phyloP scores from a whole-genome alignment of 1,140 invertebrate species.

The Cherax quadricarinatus region DNA sequence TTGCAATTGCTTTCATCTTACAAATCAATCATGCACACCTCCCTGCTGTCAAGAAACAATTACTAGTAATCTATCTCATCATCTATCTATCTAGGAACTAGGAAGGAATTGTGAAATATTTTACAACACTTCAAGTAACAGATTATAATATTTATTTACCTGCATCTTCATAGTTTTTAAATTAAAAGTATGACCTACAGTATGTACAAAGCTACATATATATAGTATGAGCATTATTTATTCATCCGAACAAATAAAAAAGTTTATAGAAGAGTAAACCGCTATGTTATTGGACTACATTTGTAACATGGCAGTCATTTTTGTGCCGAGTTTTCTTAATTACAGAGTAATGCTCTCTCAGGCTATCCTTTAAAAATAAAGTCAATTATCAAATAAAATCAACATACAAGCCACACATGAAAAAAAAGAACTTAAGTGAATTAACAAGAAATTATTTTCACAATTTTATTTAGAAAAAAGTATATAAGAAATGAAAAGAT shows the following conservation, averaged over 20 bases:
- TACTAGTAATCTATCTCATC: not conserved
- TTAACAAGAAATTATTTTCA: not conserved
- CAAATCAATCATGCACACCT: not conserved
- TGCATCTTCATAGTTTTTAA: not conserved
- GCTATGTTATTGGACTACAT: not conserved
- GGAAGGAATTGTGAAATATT: conserved; percentile 10
- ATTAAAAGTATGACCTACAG: not conserved
- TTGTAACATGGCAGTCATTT: not conserved
- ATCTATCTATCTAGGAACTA: not conserved
- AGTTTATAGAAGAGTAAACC: not conserved
- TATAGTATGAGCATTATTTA: not conserved
- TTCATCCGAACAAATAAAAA: conserved; percentile 3
- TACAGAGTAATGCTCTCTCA: too few relatives aligned
- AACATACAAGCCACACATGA: too few relatives aligned
- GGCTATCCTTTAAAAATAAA: too few relatives aligned
- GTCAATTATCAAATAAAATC: too few relatives aligned
- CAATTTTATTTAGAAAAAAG: not conserved
- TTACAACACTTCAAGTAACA: not conserved
- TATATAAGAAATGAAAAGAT: not conserved
- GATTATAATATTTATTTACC: not conserved
- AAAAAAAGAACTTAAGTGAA: too few relatives aligned
- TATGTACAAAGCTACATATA: not conserved
- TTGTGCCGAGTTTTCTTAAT: not conserved
- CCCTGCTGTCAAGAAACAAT: not conserved
- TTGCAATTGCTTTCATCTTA: not conserved